Evolutionary conservation across 2,888 invertebrate genomes (phyloP), one percentile per base, ranked within the genome.

Genomic region (Allygus modestus): DNA sequence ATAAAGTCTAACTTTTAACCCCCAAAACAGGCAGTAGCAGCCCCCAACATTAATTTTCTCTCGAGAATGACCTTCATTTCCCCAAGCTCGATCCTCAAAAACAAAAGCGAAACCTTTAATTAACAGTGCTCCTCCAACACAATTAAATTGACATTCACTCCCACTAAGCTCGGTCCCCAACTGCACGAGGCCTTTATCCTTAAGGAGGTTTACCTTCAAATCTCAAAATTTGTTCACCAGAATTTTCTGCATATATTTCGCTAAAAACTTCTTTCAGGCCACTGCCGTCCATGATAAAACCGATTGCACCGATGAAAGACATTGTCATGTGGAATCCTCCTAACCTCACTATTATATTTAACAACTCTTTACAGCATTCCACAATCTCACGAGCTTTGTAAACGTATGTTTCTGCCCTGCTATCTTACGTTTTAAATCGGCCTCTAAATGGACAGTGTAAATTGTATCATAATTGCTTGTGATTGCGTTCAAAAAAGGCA

Each of bases 301-400:
- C 73, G 28, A 73, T 73, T 23, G 73, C 33, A 23, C 73, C 73
- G 0, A 73, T 23, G n/a, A 73, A 73, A 12, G 73, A 73, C 73
- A 73, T 37, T 28, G 33, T 20, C 0, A n/a, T 1, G 28, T 73
- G 37, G 43, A 73, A 73, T 33, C 73, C 73, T 4, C 73, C 73
- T 43, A 73, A 43, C 33, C 37, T 46, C 1, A 46, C 46, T 46
- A 15, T 17, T 15, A 46, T 12, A 46, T 46, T 46, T 2, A 1
- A 11, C 17, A 46, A 46, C 12, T 46, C 46, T 46, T 46, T 4
- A 12, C 46, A 46, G 12, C 17, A 15, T 17, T 46, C 46, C 17
- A 46, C 9, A 46, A 46, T 46, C 1, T 46, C 46, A 15, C 46
- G 12, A 15, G 46, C 46, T 46, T 46, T 46, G 12, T 15, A 15